Evolutionary conservation across 2,797 vertebrate genomes (phyloP), one percentile per base, ranked within the genome.

Genomic region (Notolabrus celidotus): DNA sequence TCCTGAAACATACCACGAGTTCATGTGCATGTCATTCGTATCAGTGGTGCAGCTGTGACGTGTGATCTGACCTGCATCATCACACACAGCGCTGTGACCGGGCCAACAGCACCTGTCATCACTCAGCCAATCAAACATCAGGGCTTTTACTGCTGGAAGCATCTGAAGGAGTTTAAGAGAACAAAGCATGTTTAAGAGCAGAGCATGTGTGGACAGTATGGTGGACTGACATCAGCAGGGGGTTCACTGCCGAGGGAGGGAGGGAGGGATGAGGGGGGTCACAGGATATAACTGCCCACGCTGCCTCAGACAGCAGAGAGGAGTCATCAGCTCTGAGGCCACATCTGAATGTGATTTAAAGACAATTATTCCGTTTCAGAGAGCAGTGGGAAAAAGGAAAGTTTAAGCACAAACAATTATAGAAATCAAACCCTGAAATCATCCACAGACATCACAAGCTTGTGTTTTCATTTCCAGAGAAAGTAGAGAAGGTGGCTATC

Each of bases 321-420:
- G 71, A 83, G 65, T 83, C 75, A 69, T 82, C 61, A 36, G 68
- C 67, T 16, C n/a, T 8, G 59, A 79, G 58, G 71, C 67, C 71
- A 88, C 91, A 92, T 89, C 86, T 90, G 89, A 89, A 58, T 84
- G 67, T 22, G 82, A 89, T 92, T 88, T 59, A 80, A 72, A 38
- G 47, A 72, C 74, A 71, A 72, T 87, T 85, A 80, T 83, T 77
- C 70, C 75, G 69, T 85, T 82, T 79, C 25, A 70, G 74, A 71
- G 66, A 45, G 38, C 71, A 68, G 70, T 0, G 3, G 45, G 42
- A 19, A 14, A 43, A 36, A 23, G 59, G 36, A 52, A 82, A 59
- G 52, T 23, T 39, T 77, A 67, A 83, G 67, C 63, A 67, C 46
- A 65, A 58, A 58, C 58, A 80, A 67, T 82, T 84, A 70, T 33